Evolutionary conservation across 2,888 invertebrate genomes (phyloP), one percentile per base, ranked within the genome.

Genomic region (Ophion obscuratus): DNA sequence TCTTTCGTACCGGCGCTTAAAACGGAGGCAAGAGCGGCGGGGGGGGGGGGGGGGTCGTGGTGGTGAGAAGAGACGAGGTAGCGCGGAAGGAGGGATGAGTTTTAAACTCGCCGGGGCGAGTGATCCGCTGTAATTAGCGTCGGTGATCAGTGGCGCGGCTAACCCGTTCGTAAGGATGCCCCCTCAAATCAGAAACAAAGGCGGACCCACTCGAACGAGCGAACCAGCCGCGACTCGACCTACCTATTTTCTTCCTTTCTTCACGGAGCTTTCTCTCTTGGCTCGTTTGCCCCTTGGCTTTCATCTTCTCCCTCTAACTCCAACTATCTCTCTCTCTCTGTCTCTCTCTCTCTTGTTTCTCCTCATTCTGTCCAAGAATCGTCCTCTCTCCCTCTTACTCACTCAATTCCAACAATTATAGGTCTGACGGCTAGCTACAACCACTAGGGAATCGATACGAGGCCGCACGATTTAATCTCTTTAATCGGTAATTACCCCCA

Each of bases 111-210:
- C 89, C 88, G 89, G 88, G 90, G 90, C 92, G 53, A 53, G 53
- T 92, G 93, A 93, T 93, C 92, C 92, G 92, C 91, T 92, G 92
- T 93, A 93, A 93, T 93, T 93, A 93, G 93, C 93, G 92, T 93
- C 89, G 91, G 92, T 92, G 93, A 93, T 93, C 93, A 92, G 90
- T 93, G 92, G 91, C 90, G 92, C 93, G 93, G 92, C 92, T 92
- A 92, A 93, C 92, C 92, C 92, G 92, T 93, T 92, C 92, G 92
- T 93, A 92, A 93, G 92, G 93, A 93, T 93, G 92, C 93, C 57
- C 70, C 92, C 91, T 92, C 92, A 91, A 92, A 92, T 92, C 92
- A 92, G 92, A 92, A 92, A 92, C 92, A 92, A 92, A 92, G 92
- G 92, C 92, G 90, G 89, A 90, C 88, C 84, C 83, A 74, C 85